Evolutionary conservation across 2,888 invertebrate genomes (phyloP), one percentile per base, ranked within the genome.

Genomic region (Graphium colonna): DNA sequence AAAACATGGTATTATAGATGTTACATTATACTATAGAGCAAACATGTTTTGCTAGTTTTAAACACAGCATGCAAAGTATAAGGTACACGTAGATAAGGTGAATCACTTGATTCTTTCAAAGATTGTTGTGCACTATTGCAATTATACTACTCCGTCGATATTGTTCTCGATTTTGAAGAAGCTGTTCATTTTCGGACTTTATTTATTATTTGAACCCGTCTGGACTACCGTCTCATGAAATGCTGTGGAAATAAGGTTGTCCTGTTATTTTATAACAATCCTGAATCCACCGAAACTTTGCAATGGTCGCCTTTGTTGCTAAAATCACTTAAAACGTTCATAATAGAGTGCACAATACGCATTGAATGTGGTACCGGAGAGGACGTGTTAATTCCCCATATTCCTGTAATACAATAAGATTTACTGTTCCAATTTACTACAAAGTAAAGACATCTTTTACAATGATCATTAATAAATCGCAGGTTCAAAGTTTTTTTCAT

Each of bases 271-370:
- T 62, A 62, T 60, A 49, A 57, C 57, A 60, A 60, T 62, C 47
- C 52, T 62, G 44, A 59, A 59, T 63, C n/a, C n/a, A n/a, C n/a
- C n/a, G n/a, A n/a, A n/a, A n/a, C 52, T 61, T 53, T 63, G 61
- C 55, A 62, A 61, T 60, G 58, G 60, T 52, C 58, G 52, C 50
- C 57, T 50, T 56, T 61, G 46, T 52, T 58, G 59, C 55, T 60
- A 62, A 56, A 60, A 56, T 61, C 58, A 55, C 44, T 60, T 7
- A 63, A 64, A 63, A 60, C 54, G 54, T 61, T 59, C 60, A 56
- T 65, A 62, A 62, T 63, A 60, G 60, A 65, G 56, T 60, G 62
- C 58, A 61, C 58, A 58, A 62, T 63, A 59, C 59, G 63, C 51
- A 65, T 60, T 3, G 61, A 60, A 57, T 61, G 60, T 26, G 26